Evolutionary conservation across 2,888 invertebrate genomes (phyloP).

Genomic region (Diplazon laetatorius): DNA sequence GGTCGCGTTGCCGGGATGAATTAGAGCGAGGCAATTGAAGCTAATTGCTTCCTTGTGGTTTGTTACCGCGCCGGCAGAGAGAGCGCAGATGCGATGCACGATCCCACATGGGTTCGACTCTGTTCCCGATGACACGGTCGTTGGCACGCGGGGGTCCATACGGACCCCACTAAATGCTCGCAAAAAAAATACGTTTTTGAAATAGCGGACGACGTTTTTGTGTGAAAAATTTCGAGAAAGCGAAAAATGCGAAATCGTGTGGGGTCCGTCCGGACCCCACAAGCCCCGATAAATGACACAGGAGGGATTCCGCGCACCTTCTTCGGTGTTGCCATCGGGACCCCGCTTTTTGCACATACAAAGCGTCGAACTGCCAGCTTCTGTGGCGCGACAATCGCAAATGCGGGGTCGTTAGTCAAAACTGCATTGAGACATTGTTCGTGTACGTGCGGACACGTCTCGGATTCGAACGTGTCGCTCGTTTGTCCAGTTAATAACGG

Average conservation of each 20-base stretch:
- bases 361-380: not conserved
- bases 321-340: constrained; percentile 14
- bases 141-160: constrained; percentile 27
- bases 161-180: too few species aligned
- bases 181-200: too few species aligned
- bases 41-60: constrained; percentile 64
- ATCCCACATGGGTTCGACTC: not conserved
- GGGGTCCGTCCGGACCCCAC: too few species aligned
- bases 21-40: constrained; percentile 65
- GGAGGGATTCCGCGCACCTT: too few species aligned
- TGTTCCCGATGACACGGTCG: constrained; percentile 5
- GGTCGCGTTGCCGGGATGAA: constrained; percentile 59
- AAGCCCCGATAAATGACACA: too few species aligned
- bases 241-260: too few species aligned
- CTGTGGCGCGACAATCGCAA: constrained; percentile 29
- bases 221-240: too few species aligned
- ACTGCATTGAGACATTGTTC: constrained; percentile 6
- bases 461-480: constrained; percentile 27
- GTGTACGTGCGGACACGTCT: constrained; percentile 23
- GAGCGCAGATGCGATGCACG: constrained; percentile 26
- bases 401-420: not conserved
- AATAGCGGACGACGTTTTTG: too few species aligned
- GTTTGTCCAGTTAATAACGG: constrained; percentile 52
- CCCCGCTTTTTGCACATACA: not conserved
- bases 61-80: constrained; percentile 40